Conservation (phyloP, 1,140 invertebrate species). For the Druon quercuslanigerum region DNA sequence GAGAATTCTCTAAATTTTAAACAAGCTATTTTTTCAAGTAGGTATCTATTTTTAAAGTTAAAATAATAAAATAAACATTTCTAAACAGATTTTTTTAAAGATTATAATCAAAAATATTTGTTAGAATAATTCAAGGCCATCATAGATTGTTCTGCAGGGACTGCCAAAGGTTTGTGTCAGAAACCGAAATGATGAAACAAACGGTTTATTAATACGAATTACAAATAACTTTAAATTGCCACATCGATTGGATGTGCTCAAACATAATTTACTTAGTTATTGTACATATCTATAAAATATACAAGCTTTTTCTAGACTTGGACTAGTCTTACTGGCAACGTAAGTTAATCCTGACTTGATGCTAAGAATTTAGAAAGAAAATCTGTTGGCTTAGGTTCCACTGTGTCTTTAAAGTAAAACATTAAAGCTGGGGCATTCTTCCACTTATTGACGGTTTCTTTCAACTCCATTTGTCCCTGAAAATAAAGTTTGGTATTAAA, state of each 20-base stretch:
- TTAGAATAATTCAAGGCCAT: too few species aligned
- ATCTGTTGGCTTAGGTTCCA: constrained; percentile 89
- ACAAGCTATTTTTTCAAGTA: too few species aligned
- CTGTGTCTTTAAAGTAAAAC: constrained; percentile 90
- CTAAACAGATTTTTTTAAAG: too few species aligned
- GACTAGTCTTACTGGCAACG: constrained; percentile 32
- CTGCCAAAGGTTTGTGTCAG: too few species aligned
- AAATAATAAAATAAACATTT: too few species aligned
- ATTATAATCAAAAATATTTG: too few species aligned
- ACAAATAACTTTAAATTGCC: background rate
- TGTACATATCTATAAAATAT: constrained; percentile 33
- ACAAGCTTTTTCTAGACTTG: background rate
- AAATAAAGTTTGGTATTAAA: constrained; percentile 54
- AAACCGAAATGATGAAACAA: background rate
- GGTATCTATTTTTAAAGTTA: too few species aligned
- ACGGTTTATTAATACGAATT: constrained; percentile 25
- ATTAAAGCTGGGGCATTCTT: constrained; percentile 92
- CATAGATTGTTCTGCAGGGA: too few species aligned
- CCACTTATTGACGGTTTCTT: constrained; percentile 90
- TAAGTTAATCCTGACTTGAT: constrained; percentile 76
- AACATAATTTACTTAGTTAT: constrained; percentile 34
- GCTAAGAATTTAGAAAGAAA: constrained; percentile 94
- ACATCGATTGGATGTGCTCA: constrained; percentile 29
- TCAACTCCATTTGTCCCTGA: constrained; percentile 95
- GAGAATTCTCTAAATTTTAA: too few species aligned